These are phyloP conservation scores for Antedon mediterranea DNA, from an alignment of 53 echinoderm and acorn worm species.

Conservation along the genomic window DNA sequence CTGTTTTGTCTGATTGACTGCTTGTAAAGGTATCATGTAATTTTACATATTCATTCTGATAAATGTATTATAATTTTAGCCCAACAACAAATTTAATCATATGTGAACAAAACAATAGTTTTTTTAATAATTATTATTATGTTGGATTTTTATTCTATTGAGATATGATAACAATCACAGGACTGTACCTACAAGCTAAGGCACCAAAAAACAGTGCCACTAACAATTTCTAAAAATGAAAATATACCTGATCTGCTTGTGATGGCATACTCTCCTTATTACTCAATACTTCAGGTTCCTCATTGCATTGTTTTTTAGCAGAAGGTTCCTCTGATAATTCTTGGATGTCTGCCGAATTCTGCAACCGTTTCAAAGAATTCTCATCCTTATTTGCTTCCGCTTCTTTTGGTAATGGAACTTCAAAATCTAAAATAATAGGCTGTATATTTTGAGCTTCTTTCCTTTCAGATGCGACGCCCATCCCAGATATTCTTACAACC, in stretches of 20 bases:
- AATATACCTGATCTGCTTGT: background rate
- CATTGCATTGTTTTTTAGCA: background rate
- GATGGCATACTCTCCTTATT: background rate
- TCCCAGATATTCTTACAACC: background rate
- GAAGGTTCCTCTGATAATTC: background rate
- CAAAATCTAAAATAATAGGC: constrained; percentile 88
- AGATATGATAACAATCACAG: no score
- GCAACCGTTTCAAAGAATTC: background rate
- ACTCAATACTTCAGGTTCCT: background rate
- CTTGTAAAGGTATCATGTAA: no score
- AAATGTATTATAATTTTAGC: no score
- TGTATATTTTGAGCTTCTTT: constrained; percentile 27
- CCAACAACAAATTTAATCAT: no score
- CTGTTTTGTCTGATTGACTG: no score
- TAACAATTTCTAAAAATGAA: no score
- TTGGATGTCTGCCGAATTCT: background rate
- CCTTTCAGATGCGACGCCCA: background rate
- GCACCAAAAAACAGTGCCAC: no score
- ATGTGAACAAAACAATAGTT: no score
- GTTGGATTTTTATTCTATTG: no score
- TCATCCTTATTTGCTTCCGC: background rate
- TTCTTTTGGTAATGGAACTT: constrained; percentile 57
- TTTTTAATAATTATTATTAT: no score
- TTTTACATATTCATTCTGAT: no score
- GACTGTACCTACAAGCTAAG: no score